phyloP scores from a whole-genome alignment of 2,113 vertebrate genomes.

The Mus pahari region DNA sequence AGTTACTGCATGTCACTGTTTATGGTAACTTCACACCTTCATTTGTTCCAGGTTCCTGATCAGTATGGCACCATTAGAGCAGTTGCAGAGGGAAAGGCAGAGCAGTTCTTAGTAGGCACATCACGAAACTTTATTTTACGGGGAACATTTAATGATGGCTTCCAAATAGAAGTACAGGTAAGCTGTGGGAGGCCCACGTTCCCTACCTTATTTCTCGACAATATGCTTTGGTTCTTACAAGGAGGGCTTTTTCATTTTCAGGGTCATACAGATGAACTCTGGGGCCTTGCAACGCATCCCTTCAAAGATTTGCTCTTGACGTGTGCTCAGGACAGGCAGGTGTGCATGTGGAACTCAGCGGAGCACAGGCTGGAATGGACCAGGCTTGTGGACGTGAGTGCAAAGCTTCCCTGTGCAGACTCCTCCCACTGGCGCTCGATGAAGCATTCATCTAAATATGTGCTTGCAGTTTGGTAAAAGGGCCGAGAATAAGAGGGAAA shows the following conservation, averaged over 20 bases:
- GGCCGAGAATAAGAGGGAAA: neutral
- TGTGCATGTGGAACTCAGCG: slow-evolving; percentile 95
- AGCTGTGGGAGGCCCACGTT: slow-evolving; percentile 37
- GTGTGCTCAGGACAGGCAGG: slow-evolving; percentile 97
- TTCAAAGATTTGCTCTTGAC: slow-evolving; percentile 95
- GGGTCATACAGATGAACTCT: slow-evolving; percentile 99
- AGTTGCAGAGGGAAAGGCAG: slow-evolving; percentile 95
- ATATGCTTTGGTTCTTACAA: slow-evolving; percentile 33
- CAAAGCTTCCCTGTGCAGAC: neutral
- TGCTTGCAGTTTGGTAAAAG: neutral
- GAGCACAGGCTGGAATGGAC: slow-evolving; percentile 97
- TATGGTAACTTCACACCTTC: slow-evolving; percentile 58
- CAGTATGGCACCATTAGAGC: slow-evolving; percentile 97
- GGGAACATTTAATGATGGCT: slow-evolving; percentile 96
- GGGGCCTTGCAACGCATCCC: slow-evolving; percentile 97
- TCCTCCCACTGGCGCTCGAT: neutral
- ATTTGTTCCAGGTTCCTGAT: slow-evolving; percentile 93
- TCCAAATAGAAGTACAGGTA: slow-evolving; percentile 97
- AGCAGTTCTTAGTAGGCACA: slow-evolving; percentile 96
- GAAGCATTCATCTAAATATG: neutral
- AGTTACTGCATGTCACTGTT: accelerated
- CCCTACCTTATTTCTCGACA: neutral
- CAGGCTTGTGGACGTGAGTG: slow-evolving; percentile 93
- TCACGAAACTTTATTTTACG: slow-evolving; percentile 97
- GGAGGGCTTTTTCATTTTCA: slow-evolving; percentile 80